Evolutionary conservation across 2,888 invertebrate species (phyloP), one percentile per base, ranked within the genome.

Genomic region (Auanema sp.): DNA sequence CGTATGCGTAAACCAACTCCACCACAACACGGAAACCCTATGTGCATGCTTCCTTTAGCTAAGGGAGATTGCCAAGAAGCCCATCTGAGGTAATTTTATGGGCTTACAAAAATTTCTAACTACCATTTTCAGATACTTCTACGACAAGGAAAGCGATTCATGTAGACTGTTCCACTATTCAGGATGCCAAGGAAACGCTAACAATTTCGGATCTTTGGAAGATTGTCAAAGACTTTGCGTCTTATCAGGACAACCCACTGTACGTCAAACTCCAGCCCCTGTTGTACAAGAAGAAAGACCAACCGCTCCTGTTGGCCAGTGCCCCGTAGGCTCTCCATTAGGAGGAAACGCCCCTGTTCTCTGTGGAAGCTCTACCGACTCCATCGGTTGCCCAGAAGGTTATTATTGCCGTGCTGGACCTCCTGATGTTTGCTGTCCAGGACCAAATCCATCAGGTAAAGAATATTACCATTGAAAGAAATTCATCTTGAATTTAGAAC

Each of bases 141-240:
- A 80, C 61, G 79, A 81, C 56, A 72, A 78, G 58, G 55, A 69
- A 16, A 64, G 68, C 33, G 81, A 83, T 60, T 70, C 74, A 1
- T 83, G 83, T 63, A 69, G 83, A 49, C 71, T 79, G 21, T 84
- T 83, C 75, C 79, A 83, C 67, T 83, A 79, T 66, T 75, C 79
- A 47, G 72, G 81, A 47, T 83, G 81, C 58, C 73, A 77, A 40
- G 83, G 83, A 60, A 83, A 83, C 59, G 71, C 75, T 40, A 83
- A 83, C 72, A 82, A 83, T 72, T 83, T 82, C 60, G 79, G 71
- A 57, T 80, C 78, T 2, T 51, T 72, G 14, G 64, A 64, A 18
- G 77, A 78, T 42, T 83, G 83, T 62, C 78, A 80, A 60, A 54
- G 75, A 50, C 69, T 77, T 33, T 83, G 83, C 66, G 69, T 74